A percentile compares a stretch with the other conserved stretches of the same genome.
Evolutionary conservation across 1,140 invertebrate species (phyloP).

Genomic region (Drosophila kikkawai): DNA sequence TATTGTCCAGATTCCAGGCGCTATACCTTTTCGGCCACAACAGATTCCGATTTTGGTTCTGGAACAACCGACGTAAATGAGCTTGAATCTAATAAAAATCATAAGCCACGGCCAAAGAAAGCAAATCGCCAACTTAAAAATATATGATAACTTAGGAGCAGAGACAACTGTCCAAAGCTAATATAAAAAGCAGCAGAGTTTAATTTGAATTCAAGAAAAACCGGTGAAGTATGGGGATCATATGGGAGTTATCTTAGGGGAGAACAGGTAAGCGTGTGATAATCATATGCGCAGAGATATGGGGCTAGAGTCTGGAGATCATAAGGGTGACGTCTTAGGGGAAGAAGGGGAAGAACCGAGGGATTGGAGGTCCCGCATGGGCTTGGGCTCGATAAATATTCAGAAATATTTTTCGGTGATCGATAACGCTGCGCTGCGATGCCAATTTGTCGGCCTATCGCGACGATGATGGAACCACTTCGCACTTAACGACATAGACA

Average conservation of each 20-base stretch:
- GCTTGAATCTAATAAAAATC: conserved; percentile 52
- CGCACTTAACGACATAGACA: conserved; percentile 54
- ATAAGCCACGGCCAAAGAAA: conserved; percentile 50
- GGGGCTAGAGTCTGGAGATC: neutral
- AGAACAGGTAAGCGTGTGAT: conserved; percentile 10
- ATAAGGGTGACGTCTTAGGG: neutral
- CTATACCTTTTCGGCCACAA: conserved; percentile 70
- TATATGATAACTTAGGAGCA: conserved; percentile 41
- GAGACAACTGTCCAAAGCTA: conserved; percentile 18
- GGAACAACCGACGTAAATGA: conserved; percentile 38
- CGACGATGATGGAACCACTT: conserved; percentile 31
- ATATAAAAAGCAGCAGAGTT: conserved; percentile 27
- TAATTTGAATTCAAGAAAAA: conserved; percentile 61
- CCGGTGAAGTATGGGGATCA: conserved; percentile 48
- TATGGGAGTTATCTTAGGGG: conserved; percentile 1
- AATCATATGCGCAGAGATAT: conserved; percentile 2
- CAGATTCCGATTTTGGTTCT: conserved; percentile 40
- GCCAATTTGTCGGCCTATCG: conserved; percentile 51
- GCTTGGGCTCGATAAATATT: conserved; percentile 35
- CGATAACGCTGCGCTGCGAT: conserved; percentile 15
- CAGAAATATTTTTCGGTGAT: conserved; percentile 34
- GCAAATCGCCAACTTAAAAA: conserved; percentile 27
- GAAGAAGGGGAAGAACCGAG: neutral
- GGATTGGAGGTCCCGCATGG: conserved; percentile 31
- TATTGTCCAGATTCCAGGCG: conserved; percentile 57